Evolutionary conservation across 2,888 invertebrate genomes (phyloP).

Genomic region (Cosmopolites sordidus): DNA sequence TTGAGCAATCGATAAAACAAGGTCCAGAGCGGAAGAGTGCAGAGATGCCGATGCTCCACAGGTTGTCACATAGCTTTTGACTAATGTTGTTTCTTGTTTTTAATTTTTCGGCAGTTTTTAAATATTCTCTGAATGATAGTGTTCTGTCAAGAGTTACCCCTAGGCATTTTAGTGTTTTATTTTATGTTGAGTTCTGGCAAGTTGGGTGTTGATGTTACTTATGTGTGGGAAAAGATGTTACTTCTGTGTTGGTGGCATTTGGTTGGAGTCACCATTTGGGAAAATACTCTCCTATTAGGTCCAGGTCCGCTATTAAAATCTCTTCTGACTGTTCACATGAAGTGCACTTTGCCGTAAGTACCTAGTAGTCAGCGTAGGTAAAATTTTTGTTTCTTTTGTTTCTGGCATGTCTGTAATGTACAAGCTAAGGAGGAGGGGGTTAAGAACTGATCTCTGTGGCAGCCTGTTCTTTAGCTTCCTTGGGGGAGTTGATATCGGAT

Average conservation of each 20-base stretch:
- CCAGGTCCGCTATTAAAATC: too few relatives aligned
- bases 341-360: not conserved
- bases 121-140: too few relatives aligned
- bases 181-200: not conserved
- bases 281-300: too few relatives aligned
- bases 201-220: not conserved
- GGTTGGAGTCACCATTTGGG: too few relatives aligned
- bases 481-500: conserved; percentile 8
- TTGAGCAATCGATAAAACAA: not conserved
- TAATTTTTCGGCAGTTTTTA: too few relatives aligned
- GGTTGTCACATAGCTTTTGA: not conserved
- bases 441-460: not conserved
- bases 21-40: not conserved
- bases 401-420: not conserved
- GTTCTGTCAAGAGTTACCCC: not conserved
- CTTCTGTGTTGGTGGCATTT: too few relatives aligned
- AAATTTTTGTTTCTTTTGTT: not conserved
- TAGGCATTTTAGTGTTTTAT: not conserved
- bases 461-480: too few relatives aligned
- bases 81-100: not conserved
- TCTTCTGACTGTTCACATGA: too few relatives aligned
- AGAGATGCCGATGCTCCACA: too few relatives aligned
- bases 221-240: too few relatives aligned
- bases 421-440: not conserved
- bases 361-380: not conserved